A percentile compares a stretch with the other conserved stretches of the same genome.
phyloP scores from a whole-genome alignment of 2,797 vertebrate species.

The Coilia nasus region DNA sequence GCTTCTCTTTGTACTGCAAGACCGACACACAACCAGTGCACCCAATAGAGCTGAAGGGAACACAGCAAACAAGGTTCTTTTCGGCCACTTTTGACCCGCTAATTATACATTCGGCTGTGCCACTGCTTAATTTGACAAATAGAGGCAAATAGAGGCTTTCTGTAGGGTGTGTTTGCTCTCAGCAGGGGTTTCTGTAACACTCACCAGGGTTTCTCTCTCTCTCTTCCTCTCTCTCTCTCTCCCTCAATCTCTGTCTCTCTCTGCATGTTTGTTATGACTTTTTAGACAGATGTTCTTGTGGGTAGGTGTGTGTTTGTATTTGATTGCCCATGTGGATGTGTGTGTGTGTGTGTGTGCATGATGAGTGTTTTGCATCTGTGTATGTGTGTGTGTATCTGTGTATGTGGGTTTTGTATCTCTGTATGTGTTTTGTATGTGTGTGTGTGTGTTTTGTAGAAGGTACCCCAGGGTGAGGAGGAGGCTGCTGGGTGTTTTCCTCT shows the following conservation, averaged over 20 bases:
- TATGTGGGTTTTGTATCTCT: too few relatives aligned
- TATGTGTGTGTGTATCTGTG: not conserved
- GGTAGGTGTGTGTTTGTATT: not conserved
- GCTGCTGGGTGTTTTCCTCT: too few relatives aligned
- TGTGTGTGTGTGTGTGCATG: not conserved
- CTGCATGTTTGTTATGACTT: not conserved
- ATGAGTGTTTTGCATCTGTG: not conserved
- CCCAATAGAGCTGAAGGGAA: not conserved
- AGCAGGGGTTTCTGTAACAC: too few relatives aligned
- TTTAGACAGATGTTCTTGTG: not conserved
- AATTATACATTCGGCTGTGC: not conserved
- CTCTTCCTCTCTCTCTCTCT: too few relatives aligned
- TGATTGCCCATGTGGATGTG: not conserved
- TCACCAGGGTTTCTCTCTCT: too few relatives aligned
- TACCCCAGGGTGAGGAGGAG: too few relatives aligned
- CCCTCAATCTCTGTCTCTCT: too few relatives aligned
- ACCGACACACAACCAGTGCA: not conserved
- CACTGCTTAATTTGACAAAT: not conserved
- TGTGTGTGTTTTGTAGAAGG: too few relatives aligned
- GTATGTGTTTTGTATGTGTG: too few relatives aligned
- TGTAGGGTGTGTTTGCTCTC: not conserved
- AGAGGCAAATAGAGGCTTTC: too few relatives aligned
- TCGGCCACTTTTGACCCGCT: not conserved
- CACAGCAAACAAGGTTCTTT: not conserved
- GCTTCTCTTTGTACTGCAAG: not conserved